Base-by-base conservation (phyloP, 92 coral and sea anemone genomes). In the Siderastrea radians region DNA sequence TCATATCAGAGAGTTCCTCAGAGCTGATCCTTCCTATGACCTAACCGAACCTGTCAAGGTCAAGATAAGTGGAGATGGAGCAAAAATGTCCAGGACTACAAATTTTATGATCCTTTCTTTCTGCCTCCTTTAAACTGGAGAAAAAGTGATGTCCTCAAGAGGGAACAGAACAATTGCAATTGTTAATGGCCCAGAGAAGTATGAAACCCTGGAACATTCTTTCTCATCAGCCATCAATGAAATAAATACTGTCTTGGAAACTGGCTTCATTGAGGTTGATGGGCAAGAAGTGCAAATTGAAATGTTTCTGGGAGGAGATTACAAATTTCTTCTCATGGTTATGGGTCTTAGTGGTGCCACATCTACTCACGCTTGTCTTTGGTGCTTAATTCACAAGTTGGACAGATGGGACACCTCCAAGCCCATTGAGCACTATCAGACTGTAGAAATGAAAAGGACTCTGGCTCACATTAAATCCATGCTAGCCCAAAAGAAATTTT, bases 1-100 rank as follows among this genome's bases (percentile, higher is more conserved):
- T 8, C 89, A 93, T 54, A 65, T 93, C 62, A 78, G 14, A 19
- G 93, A 86, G 0, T 68, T 86, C 49, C 60, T 38, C 3, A 58
- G 69, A 5, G 4, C 47, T 5, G 77, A 93, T 46, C 93, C 93
- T 1, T 17, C 9, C 1, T 73, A 79, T 73, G 70, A 49, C 4
- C 0, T 13, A 44, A 80, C 79, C 44, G 63, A 79, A 49, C 74
- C 89, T 46, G 78, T 94, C 6, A 61, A 76, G 72, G 88, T 93
- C 45, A 90, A 93, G 63, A 87, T 90, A 2, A 93, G 92, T 79
- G 89, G 92, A 8, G 96, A 93, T 88, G 94, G 94, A 2, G 96
- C 96, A 1, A 80, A 71, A 74, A 93, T 93, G 92, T 83, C 94
- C 4, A 75, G 89, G 46, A 73, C 70, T 6, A 86, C 91, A 11